Evolutionary conservation across 2,797 vertebrate species (phyloP), one percentile per base, ranked within the genome.

Genomic region (Sternotherus odoratus): DNA sequence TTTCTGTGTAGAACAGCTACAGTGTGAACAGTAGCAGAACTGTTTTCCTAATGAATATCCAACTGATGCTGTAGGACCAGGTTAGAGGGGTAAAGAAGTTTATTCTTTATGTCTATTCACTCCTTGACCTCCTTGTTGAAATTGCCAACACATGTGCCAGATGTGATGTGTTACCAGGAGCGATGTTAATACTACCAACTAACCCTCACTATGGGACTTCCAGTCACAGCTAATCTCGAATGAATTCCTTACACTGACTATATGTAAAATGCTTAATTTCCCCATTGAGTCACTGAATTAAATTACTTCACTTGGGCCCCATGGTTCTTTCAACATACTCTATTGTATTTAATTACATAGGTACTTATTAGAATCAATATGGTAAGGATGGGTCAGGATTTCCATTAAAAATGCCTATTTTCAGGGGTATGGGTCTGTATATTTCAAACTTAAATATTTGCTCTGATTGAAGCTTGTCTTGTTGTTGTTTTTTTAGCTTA

Each of bases 81-180:
- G 77, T 87, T 51, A 88, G 84, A 87, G 86, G 72, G 4, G 33
- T 46, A 30, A 82, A 86, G 74, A 54, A 75, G 43, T 48, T 95
- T 48, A 5, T 77, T 81, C 91, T 79, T 57, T 66, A 80, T 80
- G 12, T 2, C 56, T 86, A 56, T 79, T 94, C 78, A 8, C 50
- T 90, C 81, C 86, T 89, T 95, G 92, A 95, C 93, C 94, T 94
- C n/a, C 0, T 39, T 90, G 92, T 84, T 96, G 88, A 77, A 83
- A 86, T 91, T 93, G 91, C 84, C 91, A 95, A 86, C 92, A 95
- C 93, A 91, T 93, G 89, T 82, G 94, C 21, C 53, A 60, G 50
- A 78, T 93, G 85, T 81, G 82, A 49, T 81, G 85, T 5, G 46
- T 39, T 80, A 49, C 56, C 84, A 81, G 83, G 54, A 89, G 93